Evolutionary conservation across 2,888 invertebrate species (phyloP).

Genomic region (Acanthococcus lagerstroemiae): DNA sequence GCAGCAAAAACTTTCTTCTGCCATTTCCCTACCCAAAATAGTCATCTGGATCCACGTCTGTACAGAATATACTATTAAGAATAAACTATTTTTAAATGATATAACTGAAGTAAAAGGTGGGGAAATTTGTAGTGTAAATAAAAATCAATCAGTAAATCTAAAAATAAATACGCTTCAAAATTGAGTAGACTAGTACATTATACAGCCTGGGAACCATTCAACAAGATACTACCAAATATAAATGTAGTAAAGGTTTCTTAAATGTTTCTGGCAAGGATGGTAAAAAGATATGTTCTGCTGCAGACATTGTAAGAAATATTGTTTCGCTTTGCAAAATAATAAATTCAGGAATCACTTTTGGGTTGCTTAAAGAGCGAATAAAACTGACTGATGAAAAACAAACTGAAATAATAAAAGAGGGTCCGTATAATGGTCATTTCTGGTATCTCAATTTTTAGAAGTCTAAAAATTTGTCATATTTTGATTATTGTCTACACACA

Average conservation of each 20-base stretch:
- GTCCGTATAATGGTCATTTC: neutral
- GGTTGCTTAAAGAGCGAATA: neutral
- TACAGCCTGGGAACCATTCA: no score
- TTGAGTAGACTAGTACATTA: no score
- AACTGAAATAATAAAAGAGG: neutral
- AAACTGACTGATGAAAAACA: neutral
- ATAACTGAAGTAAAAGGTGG: neutral
- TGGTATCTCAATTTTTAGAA: neutral
- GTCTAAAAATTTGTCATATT: neutral
- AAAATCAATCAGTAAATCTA: conserved; percentile 2
- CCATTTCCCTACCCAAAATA: no score
- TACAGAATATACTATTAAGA: neutral
- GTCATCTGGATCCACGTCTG: no score
- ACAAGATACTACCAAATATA: no score
- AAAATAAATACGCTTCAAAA: no score
- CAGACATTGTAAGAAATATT: neutral
- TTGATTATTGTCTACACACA: neutral
- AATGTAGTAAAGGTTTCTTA: neutral
- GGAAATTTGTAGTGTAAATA: neutral
- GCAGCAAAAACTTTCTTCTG: no score
- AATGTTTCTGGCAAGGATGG: neutral
- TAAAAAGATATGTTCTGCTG: neutral
- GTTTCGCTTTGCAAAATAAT: neutral
- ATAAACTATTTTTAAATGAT: no score
- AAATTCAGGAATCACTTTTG: neutral